A percentile compares a stretch with the other conserved stretches of the same genome.
Conservation (phyloP, 2,113 vertebrate genomes). For the Macrotis lagotis region DNA sequence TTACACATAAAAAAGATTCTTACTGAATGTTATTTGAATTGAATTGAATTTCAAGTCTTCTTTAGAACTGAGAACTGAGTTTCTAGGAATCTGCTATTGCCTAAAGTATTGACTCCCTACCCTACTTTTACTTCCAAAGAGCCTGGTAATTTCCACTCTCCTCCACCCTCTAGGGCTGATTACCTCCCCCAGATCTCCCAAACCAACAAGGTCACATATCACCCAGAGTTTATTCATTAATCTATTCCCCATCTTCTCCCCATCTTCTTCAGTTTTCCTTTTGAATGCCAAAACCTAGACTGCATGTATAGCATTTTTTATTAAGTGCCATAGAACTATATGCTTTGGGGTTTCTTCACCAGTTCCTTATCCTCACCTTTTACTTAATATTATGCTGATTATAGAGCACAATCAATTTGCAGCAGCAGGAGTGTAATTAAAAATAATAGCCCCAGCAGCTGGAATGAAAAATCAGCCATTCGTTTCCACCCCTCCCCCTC, state of each 20-base stretch:
- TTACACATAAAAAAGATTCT: background rate
- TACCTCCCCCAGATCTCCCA: constrained; percentile 47
- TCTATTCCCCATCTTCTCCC: background rate
- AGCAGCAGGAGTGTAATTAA: constrained; percentile 80
- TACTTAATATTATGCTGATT: constrained; percentile 63
- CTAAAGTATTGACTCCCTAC: background rate
- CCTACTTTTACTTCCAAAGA: background rate
- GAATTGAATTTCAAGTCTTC: background rate
- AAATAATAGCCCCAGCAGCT: constrained; percentile 80
- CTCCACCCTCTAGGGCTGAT: background rate
- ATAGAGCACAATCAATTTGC: constrained; percentile 68
- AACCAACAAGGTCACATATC: constrained; percentile 6
- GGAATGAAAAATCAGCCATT: constrained; percentile 76
- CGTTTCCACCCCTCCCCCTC: constrained; percentile 60
- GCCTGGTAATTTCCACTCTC: background rate
- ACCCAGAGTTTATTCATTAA: background rate
- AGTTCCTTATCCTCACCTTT: constrained; percentile 46
- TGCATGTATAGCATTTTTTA: background rate
- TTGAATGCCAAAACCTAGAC: background rate
- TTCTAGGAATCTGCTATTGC: background rate
- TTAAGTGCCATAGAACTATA: background rate
- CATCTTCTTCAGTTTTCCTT: background rate
- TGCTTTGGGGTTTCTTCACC: constrained; percentile 18
- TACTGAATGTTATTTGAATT: background rate
- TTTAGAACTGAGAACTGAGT: background rate